Evolutionary conservation across 2,113 vertebrate species (phyloP).

Genomic region (Amblyornis subalaris): DNA sequence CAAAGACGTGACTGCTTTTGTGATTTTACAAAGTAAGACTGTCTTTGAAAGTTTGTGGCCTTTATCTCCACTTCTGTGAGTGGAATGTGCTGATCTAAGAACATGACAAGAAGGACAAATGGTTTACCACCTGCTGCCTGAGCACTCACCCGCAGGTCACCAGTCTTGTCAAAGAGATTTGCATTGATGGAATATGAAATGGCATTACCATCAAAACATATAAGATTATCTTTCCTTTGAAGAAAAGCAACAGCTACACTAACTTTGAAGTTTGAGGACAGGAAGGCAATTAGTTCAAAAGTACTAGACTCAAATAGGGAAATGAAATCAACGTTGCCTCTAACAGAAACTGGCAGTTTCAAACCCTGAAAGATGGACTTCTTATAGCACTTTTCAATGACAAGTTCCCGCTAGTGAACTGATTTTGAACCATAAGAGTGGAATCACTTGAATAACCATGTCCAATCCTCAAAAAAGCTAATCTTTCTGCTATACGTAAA

Average conservation of each 20-base stretch:
- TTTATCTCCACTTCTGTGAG: neutral
- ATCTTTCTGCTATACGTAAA: neutral
- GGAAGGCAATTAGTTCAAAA: conserved; percentile 17
- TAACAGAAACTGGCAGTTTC: neutral
- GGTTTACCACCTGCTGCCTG: conserved; percentile 26
- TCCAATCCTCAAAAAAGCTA: neutral
- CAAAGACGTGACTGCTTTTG: neutral
- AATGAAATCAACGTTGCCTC: neutral
- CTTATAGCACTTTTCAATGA: neutral
- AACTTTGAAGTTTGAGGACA: conserved; percentile 18
- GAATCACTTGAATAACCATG: neutral
- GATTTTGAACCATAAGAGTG: neutral
- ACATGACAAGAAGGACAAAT: neutral
- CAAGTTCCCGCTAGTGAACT: neutral
- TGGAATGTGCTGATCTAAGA: neutral
- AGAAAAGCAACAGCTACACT: neutral
- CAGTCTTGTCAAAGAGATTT: conserved; percentile 36
- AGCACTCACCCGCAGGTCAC: neutral
- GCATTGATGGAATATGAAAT: neutral
- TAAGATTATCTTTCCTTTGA: conserved; percentile 7
- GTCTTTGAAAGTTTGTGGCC: neutral
- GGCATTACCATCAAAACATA: conserved; percentile 26
- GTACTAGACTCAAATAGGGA: neutral
- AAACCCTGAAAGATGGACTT: neutral
- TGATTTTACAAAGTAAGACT: neutral